These are phyloP conservation scores for Pachyrhynchus sulphureomaculatus DNA, from an alignment of 1,140 invertebrate species.

Conservation along the genomic window DNA sequence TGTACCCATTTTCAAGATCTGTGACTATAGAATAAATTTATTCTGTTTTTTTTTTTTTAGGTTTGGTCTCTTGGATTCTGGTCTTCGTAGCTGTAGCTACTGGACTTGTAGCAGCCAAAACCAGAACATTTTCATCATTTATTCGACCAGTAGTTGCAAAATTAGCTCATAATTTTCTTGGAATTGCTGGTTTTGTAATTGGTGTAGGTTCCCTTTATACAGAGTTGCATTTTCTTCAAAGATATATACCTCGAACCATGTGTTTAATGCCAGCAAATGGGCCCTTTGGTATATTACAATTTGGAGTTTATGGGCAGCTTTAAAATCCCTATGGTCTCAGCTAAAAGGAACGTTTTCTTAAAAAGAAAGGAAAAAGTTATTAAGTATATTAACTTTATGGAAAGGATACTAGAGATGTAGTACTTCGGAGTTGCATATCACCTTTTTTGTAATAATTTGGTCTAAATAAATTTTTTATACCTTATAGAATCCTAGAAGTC, in stretches of 20 bases:
- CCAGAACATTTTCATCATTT: constrained; percentile 11
- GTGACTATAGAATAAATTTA: too few species aligned
- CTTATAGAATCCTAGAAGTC: too few species aligned
- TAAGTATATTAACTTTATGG: too few species aligned
- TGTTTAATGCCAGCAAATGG: too few species aligned
- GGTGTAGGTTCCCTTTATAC: constrained; percentile 13
- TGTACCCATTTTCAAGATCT: too few species aligned
- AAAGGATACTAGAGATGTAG: too few species aligned
- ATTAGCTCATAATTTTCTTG: constrained; percentile 28
- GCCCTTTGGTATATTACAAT: constrained; percentile 9
- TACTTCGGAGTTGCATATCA: too few species aligned
- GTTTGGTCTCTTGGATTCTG: constrained; percentile 26
- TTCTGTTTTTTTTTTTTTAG: constrained; percentile 15
- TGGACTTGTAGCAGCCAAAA: constrained; percentile 21
- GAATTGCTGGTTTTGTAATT: constrained; percentile 13
- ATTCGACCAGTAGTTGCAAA: constrained; percentile 20
- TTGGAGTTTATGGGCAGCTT: constrained; percentile 21
- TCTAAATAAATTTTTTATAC: too few species aligned
- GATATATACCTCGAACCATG: neutral
- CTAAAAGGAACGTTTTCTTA: constrained; percentile 16
- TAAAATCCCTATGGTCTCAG: constrained; percentile 20
- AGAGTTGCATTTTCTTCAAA: neutral
- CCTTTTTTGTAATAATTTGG: too few species aligned
- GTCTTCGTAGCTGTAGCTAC: constrained; percentile 14
- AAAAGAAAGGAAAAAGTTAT: neutral